phyloP scores from a whole-genome alignment of 1,140 invertebrate species.

The Glossosoma conforme region DNA sequence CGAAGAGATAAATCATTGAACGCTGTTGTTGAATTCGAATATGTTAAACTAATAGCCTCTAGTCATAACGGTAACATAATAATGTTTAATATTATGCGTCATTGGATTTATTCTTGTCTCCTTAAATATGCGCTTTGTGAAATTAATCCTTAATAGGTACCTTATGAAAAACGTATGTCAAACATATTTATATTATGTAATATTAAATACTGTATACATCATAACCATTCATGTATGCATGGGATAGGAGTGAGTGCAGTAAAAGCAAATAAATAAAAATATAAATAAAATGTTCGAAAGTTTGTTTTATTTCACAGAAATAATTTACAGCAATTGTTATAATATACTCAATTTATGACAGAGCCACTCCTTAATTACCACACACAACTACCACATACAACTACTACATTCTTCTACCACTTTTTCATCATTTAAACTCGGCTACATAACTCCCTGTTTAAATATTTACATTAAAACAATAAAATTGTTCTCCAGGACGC shows the following conservation, averaged over 20 bases:
- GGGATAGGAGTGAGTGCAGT: conserved; percentile 31
- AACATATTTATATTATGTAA: conserved; percentile 22
- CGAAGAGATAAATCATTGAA: not conserved
- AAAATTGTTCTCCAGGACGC: too few species aligned
- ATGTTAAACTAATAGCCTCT: conserved; percentile 30
- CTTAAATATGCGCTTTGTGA: conserved; percentile 30
- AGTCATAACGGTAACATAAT: conserved; percentile 30
- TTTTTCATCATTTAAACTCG: too few species aligned
- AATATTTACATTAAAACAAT: too few species aligned
- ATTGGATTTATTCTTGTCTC: conserved; percentile 30
- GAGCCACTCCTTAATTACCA: too few species aligned
- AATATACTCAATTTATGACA: too few species aligned
- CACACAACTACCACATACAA: too few species aligned
- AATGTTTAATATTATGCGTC: conserved; percentile 21
- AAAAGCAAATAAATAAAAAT: conserved; percentile 29
- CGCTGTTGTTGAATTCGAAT: conserved; percentile 20
- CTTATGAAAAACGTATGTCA: conserved; percentile 30
- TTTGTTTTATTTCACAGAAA: conserved; percentile 5
- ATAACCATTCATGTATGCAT: conserved; percentile 31
- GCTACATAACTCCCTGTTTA: too few species aligned
- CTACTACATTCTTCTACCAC: too few species aligned
- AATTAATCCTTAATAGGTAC: conserved; percentile 28
- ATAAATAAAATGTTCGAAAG: conserved; percentile 2
- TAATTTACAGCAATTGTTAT: not conserved
- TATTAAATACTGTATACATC: conserved; percentile 27